Conservation (phyloP, 2,113 vertebrate genomes). For the Castor canadensis region DNA sequence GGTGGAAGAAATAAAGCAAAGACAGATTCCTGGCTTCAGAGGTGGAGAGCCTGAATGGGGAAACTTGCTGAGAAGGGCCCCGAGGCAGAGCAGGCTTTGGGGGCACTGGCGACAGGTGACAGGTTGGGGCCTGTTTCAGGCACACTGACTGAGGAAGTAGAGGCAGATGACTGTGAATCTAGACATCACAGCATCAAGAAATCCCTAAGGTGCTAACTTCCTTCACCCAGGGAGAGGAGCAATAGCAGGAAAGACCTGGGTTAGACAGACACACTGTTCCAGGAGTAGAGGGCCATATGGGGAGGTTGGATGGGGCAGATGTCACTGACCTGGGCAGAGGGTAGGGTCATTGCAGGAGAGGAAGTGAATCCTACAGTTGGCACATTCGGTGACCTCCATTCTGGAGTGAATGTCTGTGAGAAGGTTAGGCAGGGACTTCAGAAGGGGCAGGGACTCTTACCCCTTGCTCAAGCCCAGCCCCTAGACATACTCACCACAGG, state of each 20-base stretch:
- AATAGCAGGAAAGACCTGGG: background rate
- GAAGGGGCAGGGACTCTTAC: background rate
- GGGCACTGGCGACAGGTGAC: too few species aligned
- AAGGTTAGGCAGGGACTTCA: background rate
- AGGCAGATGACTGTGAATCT: background rate
- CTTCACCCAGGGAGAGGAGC: background rate
- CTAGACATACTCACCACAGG: constrained; percentile 61
- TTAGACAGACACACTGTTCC: background rate
- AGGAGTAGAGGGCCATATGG: accelerated
- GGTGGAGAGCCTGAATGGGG: background rate
- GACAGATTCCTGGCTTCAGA: background rate
- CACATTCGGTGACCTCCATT: constrained; percentile 40
- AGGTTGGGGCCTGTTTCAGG: background rate
- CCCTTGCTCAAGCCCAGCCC: background rate
- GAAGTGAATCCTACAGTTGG: background rate
- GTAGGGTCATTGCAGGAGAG: constrained; percentile 57
- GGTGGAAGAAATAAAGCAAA: background rate
- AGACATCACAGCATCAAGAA: background rate
- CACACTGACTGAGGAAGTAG: background rate
- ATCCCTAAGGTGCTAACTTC: background rate
- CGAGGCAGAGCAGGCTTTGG: background rate
- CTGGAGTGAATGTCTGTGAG: background rate
- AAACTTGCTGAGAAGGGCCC: background rate
- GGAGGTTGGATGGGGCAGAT: accelerated
- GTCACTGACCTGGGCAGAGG: constrained; percentile 65